phyloP scores from a whole-genome alignment of 2,113 vertebrate genomes.

The Platichthys flesus region DNA sequence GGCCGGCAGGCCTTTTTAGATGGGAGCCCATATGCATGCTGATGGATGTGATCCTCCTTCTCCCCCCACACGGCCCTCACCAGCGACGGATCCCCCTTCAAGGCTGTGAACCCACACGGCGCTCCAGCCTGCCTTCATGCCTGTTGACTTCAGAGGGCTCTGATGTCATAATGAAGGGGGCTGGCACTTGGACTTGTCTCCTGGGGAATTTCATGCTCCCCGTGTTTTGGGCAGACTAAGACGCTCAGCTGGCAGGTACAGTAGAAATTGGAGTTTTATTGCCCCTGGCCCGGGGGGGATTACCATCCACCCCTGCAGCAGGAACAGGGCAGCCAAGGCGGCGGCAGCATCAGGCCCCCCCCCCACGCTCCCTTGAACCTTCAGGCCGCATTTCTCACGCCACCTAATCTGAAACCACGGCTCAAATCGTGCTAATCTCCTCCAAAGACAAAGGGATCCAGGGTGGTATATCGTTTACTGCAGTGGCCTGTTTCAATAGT shows the following conservation, averaged over 20 bases:
- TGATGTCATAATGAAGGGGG: slow-evolving; percentile 82
- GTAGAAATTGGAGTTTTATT: slow-evolving; percentile 85
- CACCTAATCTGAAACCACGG: slow-evolving; percentile 75
- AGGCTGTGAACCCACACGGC: slow-evolving; percentile 74
- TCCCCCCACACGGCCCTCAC: slow-evolving; percentile 51
- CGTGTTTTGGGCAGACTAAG: slow-evolving; percentile 68
- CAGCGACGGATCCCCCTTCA: slow-evolving; percentile 63
- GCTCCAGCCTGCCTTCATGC: slow-evolving; percentile 81
- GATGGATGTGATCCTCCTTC: slow-evolving; percentile 75
- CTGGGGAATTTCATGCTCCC: slow-evolving; percentile 83
- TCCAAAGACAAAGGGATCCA: slow-evolving; percentile 66
- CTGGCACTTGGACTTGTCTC: slow-evolving; percentile 79
- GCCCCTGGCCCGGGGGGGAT: slow-evolving; percentile 70
- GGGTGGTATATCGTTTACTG: slow-evolving; percentile 63
- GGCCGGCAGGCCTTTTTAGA: slow-evolving; percentile 59
- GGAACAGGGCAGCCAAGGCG: slow-evolving; percentile 47
- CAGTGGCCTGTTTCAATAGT: slow-evolving; percentile 46
- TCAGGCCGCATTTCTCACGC: slow-evolving; percentile 77
- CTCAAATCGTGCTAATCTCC: slow-evolving; percentile 77
- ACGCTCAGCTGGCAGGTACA: slow-evolving; percentile 84
- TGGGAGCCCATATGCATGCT: slow-evolving; percentile 65
- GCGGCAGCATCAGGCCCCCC: slow-evolving; percentile 16
- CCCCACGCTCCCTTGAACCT: slow-evolving; percentile 24
- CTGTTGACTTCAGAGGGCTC: slow-evolving; percentile 84
- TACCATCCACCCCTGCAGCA: slow-evolving; percentile 67